These are phyloP conservation scores for Eospalax fontanierii DNA, from an alignment of 2,797 vertebrate genomes.

Conservation along the genomic window DNA sequence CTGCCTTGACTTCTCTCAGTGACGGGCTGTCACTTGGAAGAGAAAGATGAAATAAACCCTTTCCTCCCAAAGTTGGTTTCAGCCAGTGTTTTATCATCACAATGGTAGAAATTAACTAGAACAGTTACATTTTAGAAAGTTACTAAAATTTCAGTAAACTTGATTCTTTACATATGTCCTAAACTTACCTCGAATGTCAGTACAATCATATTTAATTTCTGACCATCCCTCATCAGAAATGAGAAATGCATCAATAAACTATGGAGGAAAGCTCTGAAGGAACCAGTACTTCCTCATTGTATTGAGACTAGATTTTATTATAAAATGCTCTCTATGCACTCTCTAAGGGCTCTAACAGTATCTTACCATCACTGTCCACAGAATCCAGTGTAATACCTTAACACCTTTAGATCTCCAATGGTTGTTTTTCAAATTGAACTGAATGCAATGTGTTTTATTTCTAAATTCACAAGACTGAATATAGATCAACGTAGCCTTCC, in stretches of 20 bases:
- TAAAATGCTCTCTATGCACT: not conserved
- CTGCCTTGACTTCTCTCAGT: too few relatives aligned
- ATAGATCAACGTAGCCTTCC: not conserved
- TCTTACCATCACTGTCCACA: not conserved
- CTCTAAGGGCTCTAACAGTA: not conserved
- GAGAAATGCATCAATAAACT: conserved; percentile 22
- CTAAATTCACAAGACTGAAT: not conserved
- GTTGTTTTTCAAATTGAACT: conserved; percentile 33
- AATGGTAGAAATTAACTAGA: too few relatives aligned
- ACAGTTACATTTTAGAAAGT: not conserved
- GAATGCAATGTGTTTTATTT: not conserved
- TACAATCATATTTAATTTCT: not conserved
- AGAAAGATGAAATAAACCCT: too few relatives aligned
- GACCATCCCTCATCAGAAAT: not conserved
- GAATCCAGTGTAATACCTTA: not conserved
- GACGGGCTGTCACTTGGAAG: too few relatives aligned
- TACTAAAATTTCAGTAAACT: not conserved
- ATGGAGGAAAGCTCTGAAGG: not conserved
- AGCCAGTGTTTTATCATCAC: too few relatives aligned
- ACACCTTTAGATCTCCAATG: not conserved
- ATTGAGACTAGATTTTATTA: not conserved
- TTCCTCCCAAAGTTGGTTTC: too few relatives aligned
- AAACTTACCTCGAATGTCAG: not conserved
- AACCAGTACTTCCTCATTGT: not conserved
- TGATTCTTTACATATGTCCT: conserved; percentile 12